phyloP scores from a whole-genome alignment of 1,140 invertebrate genomes.

The Coptotermes formosanus region DNA sequence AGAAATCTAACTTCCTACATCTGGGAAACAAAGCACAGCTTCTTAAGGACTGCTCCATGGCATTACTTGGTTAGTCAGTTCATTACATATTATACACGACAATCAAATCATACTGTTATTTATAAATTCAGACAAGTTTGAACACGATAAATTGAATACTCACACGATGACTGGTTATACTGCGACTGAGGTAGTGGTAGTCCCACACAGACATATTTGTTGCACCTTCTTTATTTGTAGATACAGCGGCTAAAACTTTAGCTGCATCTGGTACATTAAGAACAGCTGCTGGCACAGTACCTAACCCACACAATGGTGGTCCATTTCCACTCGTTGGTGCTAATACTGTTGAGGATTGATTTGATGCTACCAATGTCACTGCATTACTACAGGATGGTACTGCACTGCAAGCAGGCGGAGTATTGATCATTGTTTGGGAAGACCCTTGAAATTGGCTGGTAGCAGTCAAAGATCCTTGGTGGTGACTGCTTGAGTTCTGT shows the following conservation, averaged over 20 bases:
- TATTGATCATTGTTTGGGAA: background rate
- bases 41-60: too few species aligned
- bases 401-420: background rate
- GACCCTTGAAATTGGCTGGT: background rate
- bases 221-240: constrained; percentile 33
- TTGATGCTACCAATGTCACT: background rate
- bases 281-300: constrained; percentile 42
- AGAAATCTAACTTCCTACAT: too few species aligned
- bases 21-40: too few species aligned
- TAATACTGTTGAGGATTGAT: background rate
- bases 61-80: too few species aligned
- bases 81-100: background rate
- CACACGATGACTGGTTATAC: constrained; percentile 31
- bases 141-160: background rate
- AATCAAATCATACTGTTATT: background rate
- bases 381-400: background rate
- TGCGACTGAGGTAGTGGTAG: constrained; percentile 34
- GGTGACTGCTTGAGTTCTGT: background rate
- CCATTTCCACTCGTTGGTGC: background rate
- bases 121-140: background rate
- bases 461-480: background rate
- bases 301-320: background rate
- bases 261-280: constrained; percentile 50
- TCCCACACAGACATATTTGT: constrained; percentile 37
- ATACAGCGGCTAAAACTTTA: constrained; percentile 41